Conservation (phyloP, 2,797 vertebrate species). For the Australoheros facetus region DNA sequence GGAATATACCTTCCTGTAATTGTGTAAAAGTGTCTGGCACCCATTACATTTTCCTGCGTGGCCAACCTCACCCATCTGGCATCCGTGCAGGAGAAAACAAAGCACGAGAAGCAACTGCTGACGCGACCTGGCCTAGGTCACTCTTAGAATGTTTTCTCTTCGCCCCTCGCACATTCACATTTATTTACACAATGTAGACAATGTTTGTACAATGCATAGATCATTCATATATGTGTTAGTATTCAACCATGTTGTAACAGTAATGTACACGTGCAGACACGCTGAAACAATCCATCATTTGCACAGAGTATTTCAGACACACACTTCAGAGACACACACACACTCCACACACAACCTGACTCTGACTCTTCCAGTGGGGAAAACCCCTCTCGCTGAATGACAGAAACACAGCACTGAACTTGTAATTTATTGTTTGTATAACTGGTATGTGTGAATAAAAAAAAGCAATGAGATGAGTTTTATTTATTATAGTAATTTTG, state of each 20-base stretch:
- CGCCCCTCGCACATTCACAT: slow-evolving; percentile 28
- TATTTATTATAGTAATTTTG: slow-evolving; percentile 92
- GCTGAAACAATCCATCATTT: slow-evolving; percentile 19
- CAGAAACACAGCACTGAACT: slow-evolving; percentile 95
- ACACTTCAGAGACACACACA: slow-evolving; percentile 10
- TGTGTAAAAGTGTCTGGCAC: slow-evolving; percentile 24
- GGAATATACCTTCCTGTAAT: slow-evolving; percentile 35
- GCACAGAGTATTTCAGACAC: slow-evolving; percentile 5
- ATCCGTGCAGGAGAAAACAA: slow-evolving; percentile 13
- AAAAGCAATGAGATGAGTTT: slow-evolving; percentile 85
- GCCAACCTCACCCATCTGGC: slow-evolving; percentile 38
- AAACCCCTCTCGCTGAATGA: slow-evolving; percentile 66
- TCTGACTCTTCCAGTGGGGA: slow-evolving; percentile 53
- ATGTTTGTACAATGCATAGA: slow-evolving; percentile 50
- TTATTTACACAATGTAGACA: slow-evolving; percentile 48
- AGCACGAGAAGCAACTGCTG: slow-evolving; percentile 5
- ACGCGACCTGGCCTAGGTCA: slow-evolving; percentile 16
- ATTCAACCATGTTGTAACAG: slow-evolving; percentile 52
- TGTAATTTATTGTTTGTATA: slow-evolving; percentile 99
- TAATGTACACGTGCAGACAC: slow-evolving; percentile 32
- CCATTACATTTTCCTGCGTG: slow-evolving; percentile 18
- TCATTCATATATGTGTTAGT: slow-evolving; percentile 49
- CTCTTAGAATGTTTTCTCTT: slow-evolving; percentile 5
- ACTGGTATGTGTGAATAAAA: slow-evolving; percentile 90
- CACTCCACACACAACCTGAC: slow-evolving; percentile 22